Percentiles rank a stretch among this genome's conserved stretches.
These are phyloP conservation scores for Austrolebias charrua DNA, from an alignment of 2,797 vertebrate genomes.

Conservation along the genomic window DNA sequence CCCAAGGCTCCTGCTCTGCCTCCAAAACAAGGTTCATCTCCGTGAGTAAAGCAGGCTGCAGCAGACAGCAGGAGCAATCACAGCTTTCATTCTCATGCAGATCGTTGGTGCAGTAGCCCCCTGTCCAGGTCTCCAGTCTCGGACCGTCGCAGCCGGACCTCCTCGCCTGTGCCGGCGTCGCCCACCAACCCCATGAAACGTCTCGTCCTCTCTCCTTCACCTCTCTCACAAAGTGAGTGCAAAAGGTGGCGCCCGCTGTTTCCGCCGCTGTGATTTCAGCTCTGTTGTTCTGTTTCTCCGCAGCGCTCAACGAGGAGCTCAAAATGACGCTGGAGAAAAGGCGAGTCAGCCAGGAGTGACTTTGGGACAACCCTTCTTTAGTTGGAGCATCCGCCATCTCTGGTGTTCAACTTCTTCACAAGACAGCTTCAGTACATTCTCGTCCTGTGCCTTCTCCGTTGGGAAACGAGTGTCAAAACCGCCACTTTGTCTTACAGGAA, in stretches of 20 bases:
- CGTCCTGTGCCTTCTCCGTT: slow-evolving; percentile 74
- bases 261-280: background rate
- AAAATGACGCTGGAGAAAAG: slow-evolving; percentile 82
- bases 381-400: background rate
- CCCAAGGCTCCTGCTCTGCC: slow-evolving; percentile 71
- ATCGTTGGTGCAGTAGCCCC: slow-evolving; percentile 72
- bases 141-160: slow-evolving; percentile 72
- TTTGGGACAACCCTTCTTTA: slow-evolving; percentile 14
- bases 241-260: too few relatives aligned
- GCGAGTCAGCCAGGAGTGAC: slow-evolving; percentile 78
- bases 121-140: slow-evolving; percentile 69
- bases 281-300: slow-evolving; percentile 11
- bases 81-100: slow-evolving; percentile 34
- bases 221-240: slow-evolving; percentile 75
- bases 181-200: slow-evolving; percentile 80
- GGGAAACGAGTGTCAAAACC: slow-evolving; percentile 50
- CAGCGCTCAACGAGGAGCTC: slow-evolving; percentile 83
- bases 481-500: slow-evolving; percentile 18
- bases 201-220: slow-evolving; percentile 80
- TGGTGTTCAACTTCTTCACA: slow-evolving; percentile 52
- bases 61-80: background rate
- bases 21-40: slow-evolving; percentile 78
- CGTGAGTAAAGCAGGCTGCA: background rate
- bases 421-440: slow-evolving; percentile 52
- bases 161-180: slow-evolving; percentile 71